Base-by-base conservation (phyloP, 1,140 invertebrate species). In the Arctopsyche grandis region DNA sequence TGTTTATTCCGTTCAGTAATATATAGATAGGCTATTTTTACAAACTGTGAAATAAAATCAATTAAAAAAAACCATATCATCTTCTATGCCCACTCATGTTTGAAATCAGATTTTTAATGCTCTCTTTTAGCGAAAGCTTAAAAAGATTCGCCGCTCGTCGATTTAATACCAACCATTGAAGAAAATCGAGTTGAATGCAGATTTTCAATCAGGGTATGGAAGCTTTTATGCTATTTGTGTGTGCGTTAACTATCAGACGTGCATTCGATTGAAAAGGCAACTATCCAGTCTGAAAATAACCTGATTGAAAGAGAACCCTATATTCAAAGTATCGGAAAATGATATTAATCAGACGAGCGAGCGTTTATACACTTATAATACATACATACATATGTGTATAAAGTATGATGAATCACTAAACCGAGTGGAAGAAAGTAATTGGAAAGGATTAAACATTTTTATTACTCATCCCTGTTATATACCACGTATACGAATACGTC, bases 201-300 rank as follows among this genome's bases (percentile, higher is more conserved):
- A 74, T 74, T 74, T 58, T 19, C 71, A 74, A 56, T 56, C 71
- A 29, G 7, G 14, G 52, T 26, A 74, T 56, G 22, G 46, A 74
- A 14, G 22, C 48, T 74, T 56, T 74, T 9, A 71, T 71, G 69
- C 69, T 46, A 16, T 48, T 48, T 48, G 16, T 43, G 66, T 16
- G 21, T 29, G 16, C 5, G 24, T 16, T 14, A 69, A 69, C 66
- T 43, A 69, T 69, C 66, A 29, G 14, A 38, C 16, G 66, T 43
- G 12, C 10, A 14, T 69, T 69, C 22, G 66, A 10, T 9, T 69
- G 66, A 69, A 69, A 69, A 29, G 66, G 29, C 66, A 29, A 69
- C 66, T 69, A 69, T 69, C 56, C 66, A 29, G 66, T 29, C 10
- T 24, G 66, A 69, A 69, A 69, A 69, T 69, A 26, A 10, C 10